Percentiles rank a stretch among this genome's conserved stretches.
Conservation (phyloP, 2,888 invertebrate genomes). For the Tribolium freemani region DNA sequence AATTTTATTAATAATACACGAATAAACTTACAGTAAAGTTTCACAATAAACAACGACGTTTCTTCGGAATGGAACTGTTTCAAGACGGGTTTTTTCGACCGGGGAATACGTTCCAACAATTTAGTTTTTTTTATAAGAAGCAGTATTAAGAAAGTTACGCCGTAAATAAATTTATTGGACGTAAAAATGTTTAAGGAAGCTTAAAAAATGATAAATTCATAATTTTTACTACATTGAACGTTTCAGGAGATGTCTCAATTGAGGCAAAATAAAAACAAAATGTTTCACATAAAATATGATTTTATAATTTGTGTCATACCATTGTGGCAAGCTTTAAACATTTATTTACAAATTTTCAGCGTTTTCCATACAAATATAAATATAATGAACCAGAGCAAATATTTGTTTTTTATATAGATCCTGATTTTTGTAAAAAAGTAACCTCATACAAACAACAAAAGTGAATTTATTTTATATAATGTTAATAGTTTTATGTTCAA, state of each 20-base stretch:
- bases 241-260: background rate
- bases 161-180: background rate
- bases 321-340: no score
- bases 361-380: no score
- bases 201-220: background rate
- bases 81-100: background rate
- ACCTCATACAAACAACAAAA: no score
- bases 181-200: background rate
- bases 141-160: background rate
- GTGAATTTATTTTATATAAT: no score
- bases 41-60: slow-evolving; percentile 16
- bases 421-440: no score
- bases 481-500: no score
- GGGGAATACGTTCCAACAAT: background rate
- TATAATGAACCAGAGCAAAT: no score
- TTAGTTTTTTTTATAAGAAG: background rate
- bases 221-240: background rate
- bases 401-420: no score
- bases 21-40: slow-evolving; percentile 1
- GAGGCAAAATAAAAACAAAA: background rate
- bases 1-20: slow-evolving; percentile 31
- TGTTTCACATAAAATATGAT: background rate
- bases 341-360: no score
- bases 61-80: background rate
- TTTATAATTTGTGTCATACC: no score